Base-by-base conservation (phyloP, 1,140 invertebrate species). In the Oscheius sp. region DNA sequence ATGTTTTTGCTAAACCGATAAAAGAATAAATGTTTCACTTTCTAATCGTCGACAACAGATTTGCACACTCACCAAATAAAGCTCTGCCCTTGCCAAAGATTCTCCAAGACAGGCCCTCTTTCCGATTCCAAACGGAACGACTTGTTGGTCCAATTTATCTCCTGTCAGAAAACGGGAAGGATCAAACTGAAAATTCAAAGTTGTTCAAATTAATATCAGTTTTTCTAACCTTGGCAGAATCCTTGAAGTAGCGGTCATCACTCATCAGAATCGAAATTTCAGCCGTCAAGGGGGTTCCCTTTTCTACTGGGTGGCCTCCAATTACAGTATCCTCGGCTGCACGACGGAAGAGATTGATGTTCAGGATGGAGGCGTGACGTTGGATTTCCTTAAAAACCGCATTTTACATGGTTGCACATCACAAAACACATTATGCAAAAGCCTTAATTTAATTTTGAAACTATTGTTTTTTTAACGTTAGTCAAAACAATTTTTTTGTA, bases 61-160 rank as follows among this genome's bases (percentile, higher is more conserved):
- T n/a, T n/a, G n/a, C n/a, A n/a, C n/a, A 42, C n/a, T 42, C n/a
- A 74, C 72, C 42, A 76, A 63, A 46, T 74, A 76, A 1, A 76
- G n/a, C 31, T 76, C 74, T 3, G 63, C 45, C 42, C 64, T 67
- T 0, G 74, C 74, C 34, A 76, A 34, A 15, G 49, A 46, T 55
- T 76, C 74, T 13, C 74, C 74, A 4, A 75, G 13, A 49, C 74
- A 76, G 13, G 63, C 26, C 18, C 74, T 29, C 26, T 76, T 76
- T 26, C 74, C 74, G 1, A 76, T 1, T 0, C 74, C 71, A 23
- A 76, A 76, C 20, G 74, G 74, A 34, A 71, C 62, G 1, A 69
- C 46, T 42, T 76, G 29, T 20, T 67, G 26, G 29, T 66, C 65
- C 4, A 63, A 26, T 34, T 63, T 63, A 18, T 63, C 31, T n/a